These are phyloP conservation scores for Megalurothrips usitatus DNA, from an alignment of 2,888 invertebrate species.

Conservation along the genomic window DNA sequence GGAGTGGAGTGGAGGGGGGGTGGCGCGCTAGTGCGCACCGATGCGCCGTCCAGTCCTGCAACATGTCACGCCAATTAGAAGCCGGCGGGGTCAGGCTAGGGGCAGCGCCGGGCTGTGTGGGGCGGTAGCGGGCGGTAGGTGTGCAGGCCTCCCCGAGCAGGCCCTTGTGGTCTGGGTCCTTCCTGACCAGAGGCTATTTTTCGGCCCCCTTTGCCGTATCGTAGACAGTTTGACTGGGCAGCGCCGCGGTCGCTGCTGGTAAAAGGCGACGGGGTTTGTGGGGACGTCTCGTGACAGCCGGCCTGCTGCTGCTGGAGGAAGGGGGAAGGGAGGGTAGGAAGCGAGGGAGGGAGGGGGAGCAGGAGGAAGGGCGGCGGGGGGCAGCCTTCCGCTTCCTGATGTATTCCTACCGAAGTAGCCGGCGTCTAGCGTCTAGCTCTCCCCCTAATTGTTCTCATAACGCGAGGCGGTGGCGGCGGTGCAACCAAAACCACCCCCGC, in stretches of 20 bases:
- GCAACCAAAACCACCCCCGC: background rate
- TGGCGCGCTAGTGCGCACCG: conserved; percentile 8
- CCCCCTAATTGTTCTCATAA: conserved; percentile 17
- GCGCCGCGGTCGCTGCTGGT: background rate
- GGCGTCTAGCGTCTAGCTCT: background rate
- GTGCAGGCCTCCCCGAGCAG: too few species aligned
- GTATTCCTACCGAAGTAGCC: background rate
- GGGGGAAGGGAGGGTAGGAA: background rate
- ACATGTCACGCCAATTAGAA: conserved; percentile 22
- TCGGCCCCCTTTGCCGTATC: background rate
- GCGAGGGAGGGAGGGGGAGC: background rate
- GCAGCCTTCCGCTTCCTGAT: background rate
- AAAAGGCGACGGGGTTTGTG: too few species aligned
- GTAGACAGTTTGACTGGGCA: conserved; percentile 1
- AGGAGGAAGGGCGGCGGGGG: background rate
- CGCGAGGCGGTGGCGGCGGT: background rate
- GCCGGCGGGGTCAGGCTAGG: background rate
- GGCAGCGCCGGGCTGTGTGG: background rate
- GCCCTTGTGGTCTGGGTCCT: too few species aligned
- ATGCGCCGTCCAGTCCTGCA: conserved; percentile 18
- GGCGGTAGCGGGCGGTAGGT: too few species aligned
- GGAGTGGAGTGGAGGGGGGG: background rate
- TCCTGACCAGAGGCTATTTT: too few species aligned
- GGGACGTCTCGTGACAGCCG: too few species aligned
- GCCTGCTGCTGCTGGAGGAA: background rate